Evolutionary conservation across 2,888 invertebrate genomes (phyloP).

Genomic region (Neocrepidodera transversa): DNA sequence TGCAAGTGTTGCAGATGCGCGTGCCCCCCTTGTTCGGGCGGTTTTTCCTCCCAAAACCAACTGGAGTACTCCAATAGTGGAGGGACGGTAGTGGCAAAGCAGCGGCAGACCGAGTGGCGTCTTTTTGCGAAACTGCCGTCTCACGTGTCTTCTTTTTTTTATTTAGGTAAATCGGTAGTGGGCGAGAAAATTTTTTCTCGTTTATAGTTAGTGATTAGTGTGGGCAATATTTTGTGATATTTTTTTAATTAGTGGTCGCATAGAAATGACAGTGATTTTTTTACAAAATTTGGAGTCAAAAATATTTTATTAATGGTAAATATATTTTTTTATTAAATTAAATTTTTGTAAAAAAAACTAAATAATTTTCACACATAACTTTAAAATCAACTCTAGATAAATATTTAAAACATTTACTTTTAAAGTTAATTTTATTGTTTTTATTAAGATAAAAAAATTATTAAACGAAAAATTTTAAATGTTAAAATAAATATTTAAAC

Average conservation of each 20-base stretch:
- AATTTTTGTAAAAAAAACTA: too few species aligned
- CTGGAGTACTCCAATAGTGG: conserved; percentile 27
- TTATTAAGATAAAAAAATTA: too few species aligned
- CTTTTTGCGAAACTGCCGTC: conserved; percentile 47
- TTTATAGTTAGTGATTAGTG: conserved; percentile 1
- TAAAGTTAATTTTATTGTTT: too few species aligned
- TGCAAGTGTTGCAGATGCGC: conserved; percentile 44
- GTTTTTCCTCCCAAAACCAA: conserved; percentile 11
- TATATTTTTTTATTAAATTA: background rate
- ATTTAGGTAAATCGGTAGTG: conserved; percentile 9
- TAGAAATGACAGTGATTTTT: background rate
- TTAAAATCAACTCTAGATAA: too few species aligned
- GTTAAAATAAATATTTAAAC: too few species aligned
- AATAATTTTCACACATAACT: too few species aligned
- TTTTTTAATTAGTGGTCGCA: background rate
- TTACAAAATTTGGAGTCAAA: background rate
- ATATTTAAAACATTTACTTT: too few species aligned
- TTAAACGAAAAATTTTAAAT: too few species aligned
- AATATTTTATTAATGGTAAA: background rate
- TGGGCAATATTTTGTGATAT: conserved; percentile 2
- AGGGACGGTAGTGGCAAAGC: conserved; percentile 49
- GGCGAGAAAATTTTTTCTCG: conserved; percentile 4
- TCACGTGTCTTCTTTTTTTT: conserved; percentile 44
- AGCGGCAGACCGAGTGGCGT: conserved; percentile 54
- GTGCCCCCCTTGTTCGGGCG: conserved; percentile 29